Base-by-base conservation (phyloP, 1,140 invertebrate genomes). In the Drosophila watanabei region DNA sequence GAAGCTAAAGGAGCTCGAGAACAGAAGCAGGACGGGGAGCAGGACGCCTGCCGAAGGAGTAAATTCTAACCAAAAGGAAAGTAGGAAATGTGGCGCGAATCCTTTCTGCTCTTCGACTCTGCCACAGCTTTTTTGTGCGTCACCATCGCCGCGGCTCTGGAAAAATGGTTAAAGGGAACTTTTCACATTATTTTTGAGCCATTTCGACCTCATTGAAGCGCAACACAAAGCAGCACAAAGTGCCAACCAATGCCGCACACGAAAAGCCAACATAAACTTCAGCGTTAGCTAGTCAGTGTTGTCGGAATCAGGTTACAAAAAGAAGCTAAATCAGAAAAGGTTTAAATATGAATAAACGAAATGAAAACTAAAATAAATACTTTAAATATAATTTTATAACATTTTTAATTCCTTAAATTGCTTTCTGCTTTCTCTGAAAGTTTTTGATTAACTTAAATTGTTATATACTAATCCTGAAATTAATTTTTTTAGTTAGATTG, bases 161-260 rank as follows among this genome's bases (percentile, higher is more conserved):
- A 90, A 86, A 90, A 91, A 90, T 86, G 75, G 86, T 90, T 90
- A 91, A 86, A 82, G 71, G 71, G 70, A 90, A 90, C 86, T 90
- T 90, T 90, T 82, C 86, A 90, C 86, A 90, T 90, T 90, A 90
- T 91, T 90, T 90, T 90, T 90, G 87, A 90, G 86, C 86, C 86
- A 90, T 90, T 90, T 86, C 86, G 87, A 90, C 86, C 87, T 91
- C 87, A 86, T 91, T 90, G 87, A 90, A 90, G 86, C 86, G 79
- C 87, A 90, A 90, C 86, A 91, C 86, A 90, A 90, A 90, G 82
- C 81, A 80, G 82, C 78, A 90, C 62, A 85, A 88, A 88, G 85
- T 88, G 85, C 84, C 78, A 88, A 88, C 81, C 84, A 80, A 84
- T 59, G 80, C 80, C 80, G 80, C 83, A 76, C 60, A 68, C 37